Conservation (phyloP, 2,888 invertebrate genomes). For the Leucozona laternaria region DNA sequence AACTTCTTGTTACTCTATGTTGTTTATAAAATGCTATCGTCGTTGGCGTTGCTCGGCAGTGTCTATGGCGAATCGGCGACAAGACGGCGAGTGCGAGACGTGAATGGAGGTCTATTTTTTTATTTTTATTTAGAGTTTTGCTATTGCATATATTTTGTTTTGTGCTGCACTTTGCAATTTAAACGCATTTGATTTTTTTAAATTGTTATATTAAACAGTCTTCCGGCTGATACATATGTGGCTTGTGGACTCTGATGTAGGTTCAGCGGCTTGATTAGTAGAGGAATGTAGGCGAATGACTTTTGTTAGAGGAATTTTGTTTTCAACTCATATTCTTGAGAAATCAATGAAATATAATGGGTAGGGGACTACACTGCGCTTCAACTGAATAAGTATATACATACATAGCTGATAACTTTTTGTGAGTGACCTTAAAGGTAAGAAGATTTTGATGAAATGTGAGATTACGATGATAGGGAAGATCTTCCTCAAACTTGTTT, state of each 20-base stretch:
- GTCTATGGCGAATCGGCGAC: neutral
- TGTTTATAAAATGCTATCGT: conserved; percentile 20
- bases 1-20: neutral
- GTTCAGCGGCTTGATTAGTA: conserved; percentile 25
- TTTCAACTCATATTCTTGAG: neutral
- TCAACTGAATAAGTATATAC: neutral
- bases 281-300: conserved; percentile 41
- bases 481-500: too few relatives aligned
- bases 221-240: conserved; percentile 30
- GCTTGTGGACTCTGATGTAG: conserved; percentile 25
- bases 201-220: conserved; percentile 8
- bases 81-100: neutral
- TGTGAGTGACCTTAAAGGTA: too few relatives aligned
- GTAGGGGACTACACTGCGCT: neutral
- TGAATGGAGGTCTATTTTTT: conserved; percentile 13
- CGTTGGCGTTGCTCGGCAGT: neutral
- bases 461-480: too few relatives aligned
- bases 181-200: neutral
- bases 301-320: conserved; percentile 17
- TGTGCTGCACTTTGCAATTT: conserved; percentile 24
- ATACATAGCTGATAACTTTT: neutral
- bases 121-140: conserved; percentile 15
- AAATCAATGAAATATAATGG: neutral
- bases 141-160: conserved; percentile 15
- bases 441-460: too few relatives aligned